Base-by-base conservation (phyloP, 2,797 vertebrate genomes). In the Anguilla anguilla region DNA sequence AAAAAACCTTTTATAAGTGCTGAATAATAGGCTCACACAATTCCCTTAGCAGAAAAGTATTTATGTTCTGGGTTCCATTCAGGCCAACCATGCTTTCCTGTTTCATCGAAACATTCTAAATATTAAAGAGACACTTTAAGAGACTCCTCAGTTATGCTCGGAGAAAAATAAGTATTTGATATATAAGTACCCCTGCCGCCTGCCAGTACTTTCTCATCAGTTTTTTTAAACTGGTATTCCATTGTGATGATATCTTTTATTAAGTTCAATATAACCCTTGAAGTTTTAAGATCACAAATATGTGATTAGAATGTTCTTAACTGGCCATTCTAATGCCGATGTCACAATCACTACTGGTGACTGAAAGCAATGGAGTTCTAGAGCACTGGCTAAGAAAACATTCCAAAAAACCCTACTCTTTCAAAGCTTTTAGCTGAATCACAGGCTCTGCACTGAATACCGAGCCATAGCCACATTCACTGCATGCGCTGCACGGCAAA, bases 1-100 rank as follows among this genome's bases (percentile, higher is more conserved):
- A 90, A 91, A 91, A 92, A 90, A 91, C 31, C n/a, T 49, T 57
- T 85, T 84, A 22, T 57, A 69, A 3, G 10, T 25, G 51, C 43
- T 55, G 39, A 81, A 49, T 46, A 49, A 25, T 22, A 13, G 49
- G 77, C 77, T n/a, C 49, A 43, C 49, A 11, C 7, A 3, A 81
- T 81, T 81, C 17, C 43, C 77, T 79, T 39, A 79, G 15, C 74
- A 79, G 74, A 46, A 35, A 79, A 43, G 17, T 67, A 39, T 79
- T 79, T 77, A 15, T 17, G 31, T 77, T 28, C 72, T 79, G 39
- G 74, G 74, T 46, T 79, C 35, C 15, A 46, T 79, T 39, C 31
- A 79, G 35, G 74, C 11, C 74, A 43, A 79, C 13, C 35, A 6
- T 9, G 43, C 22, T 49, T 81, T 46, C 43, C 25, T 81, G 17